phyloP scores from a whole-genome alignment of 1,140 invertebrate species.

The Aleiodes sp. region DNA sequence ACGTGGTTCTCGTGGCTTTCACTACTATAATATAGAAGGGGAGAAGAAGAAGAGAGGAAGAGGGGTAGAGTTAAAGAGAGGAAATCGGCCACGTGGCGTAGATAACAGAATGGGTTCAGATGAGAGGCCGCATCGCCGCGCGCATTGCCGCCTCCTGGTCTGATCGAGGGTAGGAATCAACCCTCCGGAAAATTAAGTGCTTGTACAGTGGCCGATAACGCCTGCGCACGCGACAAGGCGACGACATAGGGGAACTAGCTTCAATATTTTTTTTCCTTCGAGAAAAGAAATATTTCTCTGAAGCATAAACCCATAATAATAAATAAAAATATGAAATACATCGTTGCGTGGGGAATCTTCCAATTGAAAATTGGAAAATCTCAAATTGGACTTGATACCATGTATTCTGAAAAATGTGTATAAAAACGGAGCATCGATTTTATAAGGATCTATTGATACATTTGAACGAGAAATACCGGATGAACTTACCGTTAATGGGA shows the following conservation, averaged over 20 bases:
- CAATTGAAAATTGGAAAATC: too few relatives aligned
- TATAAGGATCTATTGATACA: too few relatives aligned
- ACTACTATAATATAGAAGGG: too few relatives aligned
- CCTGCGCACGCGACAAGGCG: slow-evolving; percentile 20
- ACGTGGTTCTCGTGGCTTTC: slow-evolving; percentile 51
- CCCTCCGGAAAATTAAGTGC: slow-evolving; percentile 66
- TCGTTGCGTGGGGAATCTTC: too few relatives aligned
- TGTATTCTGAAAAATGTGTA: too few relatives aligned
- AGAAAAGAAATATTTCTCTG: too few relatives aligned
- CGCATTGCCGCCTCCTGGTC: slow-evolving; percentile 38
- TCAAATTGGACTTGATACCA: too few relatives aligned
- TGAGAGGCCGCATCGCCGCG: slow-evolving; percentile 35
- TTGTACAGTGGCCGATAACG: slow-evolving; percentile 62
- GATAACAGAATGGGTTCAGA: slow-evolving; percentile 54
- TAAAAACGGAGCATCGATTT: too few relatives aligned
- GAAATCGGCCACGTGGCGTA: slow-evolving; percentile 57
- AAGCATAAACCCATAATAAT: too few relatives aligned
- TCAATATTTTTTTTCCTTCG: slow-evolving; percentile 10
- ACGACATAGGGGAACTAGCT: slow-evolving; percentile 15
- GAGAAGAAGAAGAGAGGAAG: slow-evolving; percentile 36
- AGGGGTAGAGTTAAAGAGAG: slow-evolving; percentile 23
- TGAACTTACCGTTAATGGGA: too few relatives aligned
- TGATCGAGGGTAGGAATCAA: slow-evolving; percentile 52
- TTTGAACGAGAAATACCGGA: too few relatives aligned
- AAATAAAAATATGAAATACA: too few relatives aligned